Conservation (phyloP, 2,113 vertebrate genomes). For the Fukomys damarensis region DNA sequence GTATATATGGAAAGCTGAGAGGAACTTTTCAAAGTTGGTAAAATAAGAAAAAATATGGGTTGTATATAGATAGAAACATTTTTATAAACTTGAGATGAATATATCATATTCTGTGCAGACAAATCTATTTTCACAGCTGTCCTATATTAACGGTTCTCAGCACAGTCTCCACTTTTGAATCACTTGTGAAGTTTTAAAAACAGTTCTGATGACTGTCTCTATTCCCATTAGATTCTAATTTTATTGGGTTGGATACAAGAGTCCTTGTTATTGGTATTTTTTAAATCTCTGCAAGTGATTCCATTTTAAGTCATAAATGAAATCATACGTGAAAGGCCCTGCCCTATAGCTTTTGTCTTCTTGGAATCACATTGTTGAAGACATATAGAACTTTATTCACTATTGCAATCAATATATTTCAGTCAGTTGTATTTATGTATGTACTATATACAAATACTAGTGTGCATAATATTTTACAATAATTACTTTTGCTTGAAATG, state of each 20-base stretch:
- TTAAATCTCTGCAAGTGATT: not conserved
- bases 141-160: not conserved
- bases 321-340: not conserved
- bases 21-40: not conserved
- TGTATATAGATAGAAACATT: not conserved
- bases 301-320: not conserved
- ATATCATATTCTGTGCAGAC: not conserved
- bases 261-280: not conserved
- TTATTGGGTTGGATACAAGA: not conserved
- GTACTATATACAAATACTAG: not conserved
- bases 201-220: not conserved
- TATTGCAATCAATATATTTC: not conserved
- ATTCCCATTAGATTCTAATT: not conserved
- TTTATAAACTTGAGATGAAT: not conserved
- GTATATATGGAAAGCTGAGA: not conserved
- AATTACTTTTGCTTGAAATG: not conserved
- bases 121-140: not conserved
- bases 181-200: slow-evolving; percentile 17
- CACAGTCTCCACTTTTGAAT: not conserved
- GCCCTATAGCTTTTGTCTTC: not conserved
- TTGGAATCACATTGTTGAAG: not conserved
- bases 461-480: not conserved
- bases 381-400: not conserved
- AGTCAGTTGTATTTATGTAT: not conserved
- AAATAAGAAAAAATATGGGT: not conserved